Evolutionary conservation across 1,140 invertebrate genomes (phyloP), one percentile per base, ranked within the genome.

Genomic region (Drosophila hydei): DNA sequence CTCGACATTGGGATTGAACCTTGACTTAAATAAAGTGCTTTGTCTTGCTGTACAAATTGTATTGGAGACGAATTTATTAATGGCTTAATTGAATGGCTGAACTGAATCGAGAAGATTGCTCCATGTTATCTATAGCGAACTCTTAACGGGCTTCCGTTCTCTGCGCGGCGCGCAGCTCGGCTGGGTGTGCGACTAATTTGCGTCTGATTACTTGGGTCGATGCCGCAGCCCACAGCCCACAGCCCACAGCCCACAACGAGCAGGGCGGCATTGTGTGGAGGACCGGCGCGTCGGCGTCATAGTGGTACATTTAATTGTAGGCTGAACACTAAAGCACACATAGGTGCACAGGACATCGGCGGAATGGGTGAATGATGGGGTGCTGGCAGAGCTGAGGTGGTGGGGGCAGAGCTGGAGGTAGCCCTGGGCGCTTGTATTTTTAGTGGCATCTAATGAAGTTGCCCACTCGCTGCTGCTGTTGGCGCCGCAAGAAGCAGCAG

Each of bases 361-460:
- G 38, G 12, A 2, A 3, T 40, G 14, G 7, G 38, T 1, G 2
- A 12, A 38, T 1, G 25, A 25, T 11, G 9, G 14, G 12, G 16
- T 7, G 30, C 30, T 7, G 1, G 14, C 0, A 16, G 38, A 1
- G 38, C n/a, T n/a, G 0, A 2, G 38, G 38, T 6, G 4, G 38
- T 7, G 21, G 2, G 3, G 14, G 30, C 12, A 21, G 12, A 16
- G 1, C 12, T 21, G 9, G n/a, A 25, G n/a, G 12, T 18, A 8
- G n/a, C 19, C n/a, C 16, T 19, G 21, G 30, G 63, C n/a, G 45
- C 38, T 52, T 71, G 43, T 61, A 72, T 81, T 77, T 80, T 81
- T 83, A 72, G 80, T 70, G 75, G 74, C 64, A 67, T 84, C 75
- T 81, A 81, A 81, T 81, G 79, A 81, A 81, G 79, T 84, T 83